Percentiles rank a stretch among this genome's conserved stretches.
Conservation (phyloP, 2,797 vertebrate species). For the Chelidonichthys spinosus region DNA sequence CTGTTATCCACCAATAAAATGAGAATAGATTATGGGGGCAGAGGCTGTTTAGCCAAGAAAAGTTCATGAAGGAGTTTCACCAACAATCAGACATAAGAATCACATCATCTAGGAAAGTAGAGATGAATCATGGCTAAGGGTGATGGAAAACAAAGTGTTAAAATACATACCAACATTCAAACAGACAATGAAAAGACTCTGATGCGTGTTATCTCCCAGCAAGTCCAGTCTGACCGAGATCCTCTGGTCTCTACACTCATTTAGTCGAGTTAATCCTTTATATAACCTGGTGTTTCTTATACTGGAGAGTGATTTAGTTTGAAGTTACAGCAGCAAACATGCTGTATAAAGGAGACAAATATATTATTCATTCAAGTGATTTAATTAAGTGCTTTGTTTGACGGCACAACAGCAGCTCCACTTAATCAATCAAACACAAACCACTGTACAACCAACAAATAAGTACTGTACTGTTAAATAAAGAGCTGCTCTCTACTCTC, state of each 20-base stretch:
- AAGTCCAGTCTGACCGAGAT: not conserved
- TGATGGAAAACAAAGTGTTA: not conserved
- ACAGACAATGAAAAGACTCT: not conserved
- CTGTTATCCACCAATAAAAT: too few relatives aligned
- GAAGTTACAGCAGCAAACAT: not conserved
- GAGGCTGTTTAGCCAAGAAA: not conserved
- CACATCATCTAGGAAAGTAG: not conserved
- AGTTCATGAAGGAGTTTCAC: not conserved
- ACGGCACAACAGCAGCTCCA: not conserved
- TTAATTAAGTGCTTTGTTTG: not conserved
- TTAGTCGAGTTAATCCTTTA: not conserved
- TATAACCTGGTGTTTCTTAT: not conserved
- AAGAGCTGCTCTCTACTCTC: too few relatives aligned
- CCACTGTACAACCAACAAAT: not conserved
- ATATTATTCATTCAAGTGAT: not conserved
- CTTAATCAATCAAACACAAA: conserved; percentile 3
- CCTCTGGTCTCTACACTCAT: conserved; percentile 11
- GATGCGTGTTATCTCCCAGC: not conserved
- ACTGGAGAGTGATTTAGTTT: not conserved
- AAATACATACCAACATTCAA: not conserved
- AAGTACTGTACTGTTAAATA: not conserved
- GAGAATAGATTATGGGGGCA: too few relatives aligned
- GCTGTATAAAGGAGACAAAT: not conserved
- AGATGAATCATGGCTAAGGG: not conserved
- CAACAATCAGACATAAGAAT: not conserved